Evolutionary conservation across 2,888 invertebrate species (phyloP).

Genomic region (Lasioglossum lativentre): DNA sequence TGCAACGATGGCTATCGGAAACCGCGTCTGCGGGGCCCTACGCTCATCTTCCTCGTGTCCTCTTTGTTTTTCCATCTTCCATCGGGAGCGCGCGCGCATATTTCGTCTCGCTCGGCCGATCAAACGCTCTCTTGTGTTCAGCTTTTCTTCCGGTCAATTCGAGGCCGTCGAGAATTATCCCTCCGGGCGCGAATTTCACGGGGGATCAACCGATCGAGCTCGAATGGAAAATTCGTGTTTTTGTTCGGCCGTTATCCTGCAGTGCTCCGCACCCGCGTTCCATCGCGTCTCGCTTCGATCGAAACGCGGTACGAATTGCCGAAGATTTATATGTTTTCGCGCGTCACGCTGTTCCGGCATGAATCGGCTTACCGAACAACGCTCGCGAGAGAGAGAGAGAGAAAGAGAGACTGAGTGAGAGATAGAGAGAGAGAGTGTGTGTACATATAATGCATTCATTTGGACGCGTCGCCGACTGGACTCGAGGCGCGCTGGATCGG

Average conservation of each 20-base stretch:
- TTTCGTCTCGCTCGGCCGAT: slow-evolving; percentile 36
- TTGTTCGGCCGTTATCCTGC: slow-evolving; percentile 44
- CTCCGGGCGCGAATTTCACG: slow-evolving; percentile 37
- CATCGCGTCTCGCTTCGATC: slow-evolving; percentile 26
- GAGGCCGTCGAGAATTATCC: slow-evolving; percentile 53
- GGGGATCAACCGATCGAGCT: slow-evolving; percentile 33
- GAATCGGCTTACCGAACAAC: slow-evolving; percentile 50
- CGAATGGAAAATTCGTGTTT: slow-evolving; percentile 68
- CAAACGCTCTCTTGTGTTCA: not conserved
- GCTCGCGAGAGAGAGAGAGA: not conserved
- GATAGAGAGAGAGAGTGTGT: not conserved
- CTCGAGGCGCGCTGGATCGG: slow-evolving; percentile 3
- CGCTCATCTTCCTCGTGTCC: slow-evolving; percentile 39
- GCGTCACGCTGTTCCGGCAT: slow-evolving; percentile 44
- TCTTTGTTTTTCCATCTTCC: slow-evolving; percentile 42
- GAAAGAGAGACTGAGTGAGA: too few relatives aligned
- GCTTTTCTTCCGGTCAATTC: slow-evolving; percentile 47
- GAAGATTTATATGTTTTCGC: slow-evolving; percentile 60
- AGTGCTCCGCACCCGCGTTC: not conserved
- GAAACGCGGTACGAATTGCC: slow-evolving; percentile 17
- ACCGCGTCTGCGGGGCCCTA: slow-evolving; percentile 58
- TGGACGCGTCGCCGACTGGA: slow-evolving; percentile 2
- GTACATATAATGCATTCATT: slow-evolving; percentile 48
- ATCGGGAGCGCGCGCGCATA: slow-evolving; percentile 2
- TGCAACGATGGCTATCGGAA: slow-evolving; percentile 75